Percentiles rank a stretch among this genome's conserved stretches.
phyloP scores from a whole-genome alignment of 2,797 vertebrate species.

The Oryzias sinensis region DNA sequence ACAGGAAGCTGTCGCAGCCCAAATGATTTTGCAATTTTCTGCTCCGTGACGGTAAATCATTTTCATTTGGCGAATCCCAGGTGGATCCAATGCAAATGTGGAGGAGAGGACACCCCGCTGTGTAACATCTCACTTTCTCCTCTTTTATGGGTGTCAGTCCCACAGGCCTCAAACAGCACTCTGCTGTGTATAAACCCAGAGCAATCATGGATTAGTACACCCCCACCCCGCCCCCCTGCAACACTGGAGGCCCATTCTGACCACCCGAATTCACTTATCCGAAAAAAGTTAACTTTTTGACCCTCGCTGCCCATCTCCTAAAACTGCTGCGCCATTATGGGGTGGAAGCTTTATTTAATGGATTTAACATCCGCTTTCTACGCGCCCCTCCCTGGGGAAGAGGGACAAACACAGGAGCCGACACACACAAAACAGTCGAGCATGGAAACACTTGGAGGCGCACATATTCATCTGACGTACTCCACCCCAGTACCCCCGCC shows the following conservation, averaged over 20 bases:
- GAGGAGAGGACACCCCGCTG: conserved; percentile 36
- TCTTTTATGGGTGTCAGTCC: conserved; percentile 63
- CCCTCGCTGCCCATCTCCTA: conserved; percentile 72
- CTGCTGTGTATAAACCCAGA: conserved; percentile 67
- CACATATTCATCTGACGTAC: conserved; percentile 30
- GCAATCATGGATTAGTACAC: conserved; percentile 59
- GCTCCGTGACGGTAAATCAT: conserved; percentile 25
- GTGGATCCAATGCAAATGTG: conserved; percentile 54
- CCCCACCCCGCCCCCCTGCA: conserved; percentile 12
- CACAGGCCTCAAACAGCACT: conserved; percentile 42
- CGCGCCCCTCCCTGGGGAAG: conserved; percentile 85
- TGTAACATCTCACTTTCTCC: conserved; percentile 68
- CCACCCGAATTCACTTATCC: conserved; percentile 78
- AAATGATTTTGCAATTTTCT: conserved; percentile 20
- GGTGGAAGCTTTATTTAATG: conserved; percentile 99
- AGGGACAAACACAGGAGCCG: conserved; percentile 79
- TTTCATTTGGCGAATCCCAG: conserved; percentile 50
- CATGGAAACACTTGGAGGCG: conserved; percentile 40
- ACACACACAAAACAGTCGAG: conserved; percentile 62
- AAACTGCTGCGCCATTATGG: conserved; percentile 79
- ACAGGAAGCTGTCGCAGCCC: conserved; percentile 4
- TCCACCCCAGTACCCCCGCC: conserved; percentile 24
- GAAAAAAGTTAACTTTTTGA: conserved; percentile 81
- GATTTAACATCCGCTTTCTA: conserved; percentile 99
- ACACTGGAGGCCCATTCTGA: conserved; percentile 66